Evolutionary conservation across 1,140 invertebrate genomes (phyloP), one percentile per base, ranked within the genome.

Genomic region (Ips typographus): DNA sequence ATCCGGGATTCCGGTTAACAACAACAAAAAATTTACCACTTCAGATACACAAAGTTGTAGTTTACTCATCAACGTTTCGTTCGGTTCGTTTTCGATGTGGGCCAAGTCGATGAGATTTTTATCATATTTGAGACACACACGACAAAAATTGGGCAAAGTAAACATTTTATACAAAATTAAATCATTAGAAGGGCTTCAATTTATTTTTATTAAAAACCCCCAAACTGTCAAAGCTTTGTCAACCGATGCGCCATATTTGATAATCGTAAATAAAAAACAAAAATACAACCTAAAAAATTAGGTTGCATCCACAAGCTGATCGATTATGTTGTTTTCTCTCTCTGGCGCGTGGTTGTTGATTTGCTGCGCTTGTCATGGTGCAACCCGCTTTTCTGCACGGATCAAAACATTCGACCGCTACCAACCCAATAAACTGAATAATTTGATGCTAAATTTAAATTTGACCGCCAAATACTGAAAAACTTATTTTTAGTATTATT

Each of bases 61-160:
- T 75, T 79, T 79, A 64, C 71, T 77, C 71, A 76, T 73, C 44
- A 78, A 66, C 8, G 73, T 74, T 72, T 77, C 76, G 42, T 64
- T 74, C 7, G 75, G 74, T 60, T 77, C 74, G 38, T 77, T 77
- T 58, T 77, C 71, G 52, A 77, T 76, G 52, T 77, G 72, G 37
- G 71, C 75, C 61, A 77, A 72, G 73, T 79, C 74, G 40, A 76
- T 75, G 4, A 79, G 71, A 56, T 74, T 74, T 65, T 77, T 77
- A 68, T 79, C 77, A 61, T 75, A 74, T 73, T 79, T 75, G 7
- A 79, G 70, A 64, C 77, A 79, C 6, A 78, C 74, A 57, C 76
- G 76, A 72, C 77, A 79, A 72, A 79, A 79, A 74, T 77, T 74
- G 52, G 76, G 74, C 66, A 79, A 66, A 40, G 71, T 74, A 73